Conservation (phyloP, 1,140 invertebrate species). For the Reticulitermes speratus region DNA sequence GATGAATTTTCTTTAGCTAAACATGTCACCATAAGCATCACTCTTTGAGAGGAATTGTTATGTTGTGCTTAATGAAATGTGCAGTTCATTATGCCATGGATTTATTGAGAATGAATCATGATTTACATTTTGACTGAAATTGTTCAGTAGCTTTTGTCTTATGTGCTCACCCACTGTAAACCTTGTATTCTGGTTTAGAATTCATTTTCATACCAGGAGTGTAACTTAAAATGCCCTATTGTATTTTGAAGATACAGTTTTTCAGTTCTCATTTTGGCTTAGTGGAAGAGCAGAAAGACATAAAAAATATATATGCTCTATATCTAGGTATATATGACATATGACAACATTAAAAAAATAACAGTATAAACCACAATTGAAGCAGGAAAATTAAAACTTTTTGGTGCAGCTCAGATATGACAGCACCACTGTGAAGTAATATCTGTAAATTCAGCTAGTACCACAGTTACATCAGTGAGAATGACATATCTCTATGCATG, state of each 20-base stretch:
- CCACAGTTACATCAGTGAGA: not conserved
- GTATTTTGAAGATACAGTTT: not conserved
- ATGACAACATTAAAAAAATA: not conserved
- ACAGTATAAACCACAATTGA: not conserved
- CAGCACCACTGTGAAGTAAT: not conserved
- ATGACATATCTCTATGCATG: not conserved
- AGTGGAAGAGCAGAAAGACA: slow-evolving; percentile 17
- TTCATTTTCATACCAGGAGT: not conserved
- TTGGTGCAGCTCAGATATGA: not conserved
- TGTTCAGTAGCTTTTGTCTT: slow-evolving; percentile 6
- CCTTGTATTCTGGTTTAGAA: not conserved
- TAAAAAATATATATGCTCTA: not conserved
- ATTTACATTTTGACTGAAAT: slow-evolving; percentile 13
- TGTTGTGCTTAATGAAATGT: slow-evolving; percentile 16
- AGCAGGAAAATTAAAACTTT: not conserved
- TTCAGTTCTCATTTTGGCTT: not conserved
- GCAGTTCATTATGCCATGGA: slow-evolving; percentile 4
- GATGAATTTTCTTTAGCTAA: not conserved
- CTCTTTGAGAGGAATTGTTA: not conserved
- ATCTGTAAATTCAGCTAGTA: not conserved
- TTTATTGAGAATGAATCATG: slow-evolving; percentile 16
- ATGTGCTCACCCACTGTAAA: not conserved
- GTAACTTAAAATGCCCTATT: not conserved
- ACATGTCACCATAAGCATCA: not conserved
- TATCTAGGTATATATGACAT: not conserved